A percentile compares a stretch with the other conserved stretches of the same genome.
Conservation (phyloP, 1,140 invertebrate species). For the Leptoteleia sp. region DNA sequence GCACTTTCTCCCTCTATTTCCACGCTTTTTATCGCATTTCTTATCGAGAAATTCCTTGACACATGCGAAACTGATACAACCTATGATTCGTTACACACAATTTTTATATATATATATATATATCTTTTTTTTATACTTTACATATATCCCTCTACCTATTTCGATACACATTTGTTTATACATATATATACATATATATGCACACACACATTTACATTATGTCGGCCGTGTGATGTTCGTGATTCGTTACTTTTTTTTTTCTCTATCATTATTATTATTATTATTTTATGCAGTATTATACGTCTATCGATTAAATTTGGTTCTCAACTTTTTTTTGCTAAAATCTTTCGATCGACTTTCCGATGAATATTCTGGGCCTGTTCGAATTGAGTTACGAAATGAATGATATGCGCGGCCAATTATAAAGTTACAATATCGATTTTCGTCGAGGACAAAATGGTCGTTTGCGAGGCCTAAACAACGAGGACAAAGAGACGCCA, state of each 20-base stretch:
- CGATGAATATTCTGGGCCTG: constrained; percentile 57
- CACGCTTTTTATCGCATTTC: constrained; percentile 27
- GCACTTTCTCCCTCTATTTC: constrained; percentile 24
- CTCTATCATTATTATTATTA: constrained; percentile 2
- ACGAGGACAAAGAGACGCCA: constrained; percentile 72
- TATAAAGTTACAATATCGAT: constrained; percentile 70
- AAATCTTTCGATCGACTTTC: constrained; percentile 46
- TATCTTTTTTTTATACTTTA: too few species aligned
- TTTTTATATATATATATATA: too few species aligned
- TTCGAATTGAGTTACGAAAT: constrained; percentile 65
- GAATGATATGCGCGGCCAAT: constrained; percentile 45
- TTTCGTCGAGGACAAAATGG: constrained; percentile 73
- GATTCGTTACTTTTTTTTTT: constrained; percentile 19
- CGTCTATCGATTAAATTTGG: neutral
- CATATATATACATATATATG: neutral
- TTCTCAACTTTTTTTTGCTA: constrained; percentile 1
- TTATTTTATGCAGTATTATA: too few species aligned
- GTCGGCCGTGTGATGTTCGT: constrained; percentile 47
- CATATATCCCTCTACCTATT: constrained; percentile 15
- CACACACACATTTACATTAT: constrained; percentile 2
- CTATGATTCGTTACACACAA: constrained; percentile 25
- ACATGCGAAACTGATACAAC: constrained; percentile 60
- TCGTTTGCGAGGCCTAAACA: constrained; percentile 70
- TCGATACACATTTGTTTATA: constrained; percentile 42
- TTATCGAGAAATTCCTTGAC: constrained; percentile 55